Conservation (phyloP, 2,888 invertebrate genomes). For the Agonopterix heracliana region DNA sequence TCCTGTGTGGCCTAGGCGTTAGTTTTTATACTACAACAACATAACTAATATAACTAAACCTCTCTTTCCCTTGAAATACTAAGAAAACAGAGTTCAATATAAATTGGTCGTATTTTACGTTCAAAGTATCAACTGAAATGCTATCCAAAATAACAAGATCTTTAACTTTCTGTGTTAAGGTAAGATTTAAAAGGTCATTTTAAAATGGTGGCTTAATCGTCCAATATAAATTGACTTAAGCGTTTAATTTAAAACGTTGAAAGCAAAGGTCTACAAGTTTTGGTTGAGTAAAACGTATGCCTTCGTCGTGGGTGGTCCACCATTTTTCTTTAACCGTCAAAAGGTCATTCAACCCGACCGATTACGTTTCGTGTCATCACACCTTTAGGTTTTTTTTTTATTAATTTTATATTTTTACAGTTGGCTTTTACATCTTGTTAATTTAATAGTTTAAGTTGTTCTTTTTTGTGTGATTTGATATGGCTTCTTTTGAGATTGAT, state of each 20-base stretch:
- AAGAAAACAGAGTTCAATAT: slow-evolving; percentile 1
- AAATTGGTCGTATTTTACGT: slow-evolving; percentile 1
- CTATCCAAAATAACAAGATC: slow-evolving; percentile 1
- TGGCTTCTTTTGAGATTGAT: slow-evolving; percentile 8
- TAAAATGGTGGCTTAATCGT: too few species aligned
- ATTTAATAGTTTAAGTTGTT: slow-evolving; percentile 11
- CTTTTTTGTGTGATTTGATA: slow-evolving; percentile 6
- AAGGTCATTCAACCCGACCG: slow-evolving; percentile 54
- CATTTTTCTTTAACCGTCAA: slow-evolving; percentile 61
- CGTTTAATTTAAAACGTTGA: not conserved
- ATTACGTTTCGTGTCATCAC: slow-evolving; percentile 41
- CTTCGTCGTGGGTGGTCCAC: slow-evolving; percentile 60
- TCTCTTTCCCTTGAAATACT: too few species aligned
- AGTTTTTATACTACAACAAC: slow-evolving; percentile 7
- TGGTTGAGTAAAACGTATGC: slow-evolving; percentile 19
- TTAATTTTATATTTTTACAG: slow-evolving; percentile 37
- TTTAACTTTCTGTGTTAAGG: not conserved
- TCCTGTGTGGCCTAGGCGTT: slow-evolving; percentile 28
- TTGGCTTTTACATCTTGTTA: slow-evolving; percentile 28
- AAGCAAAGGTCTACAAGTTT: not conserved
- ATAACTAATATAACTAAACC: slow-evolving; percentile 2
- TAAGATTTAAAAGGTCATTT: too few species aligned
- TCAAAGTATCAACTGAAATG: too few species aligned
- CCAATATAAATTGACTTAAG: too few species aligned
- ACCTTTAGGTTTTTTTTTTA: slow-evolving; percentile 38